Evolutionary conservation across 2,113 vertebrate genomes (phyloP), one percentile per base, ranked within the genome.

Genomic region (Struthidea cinerea): DNA sequence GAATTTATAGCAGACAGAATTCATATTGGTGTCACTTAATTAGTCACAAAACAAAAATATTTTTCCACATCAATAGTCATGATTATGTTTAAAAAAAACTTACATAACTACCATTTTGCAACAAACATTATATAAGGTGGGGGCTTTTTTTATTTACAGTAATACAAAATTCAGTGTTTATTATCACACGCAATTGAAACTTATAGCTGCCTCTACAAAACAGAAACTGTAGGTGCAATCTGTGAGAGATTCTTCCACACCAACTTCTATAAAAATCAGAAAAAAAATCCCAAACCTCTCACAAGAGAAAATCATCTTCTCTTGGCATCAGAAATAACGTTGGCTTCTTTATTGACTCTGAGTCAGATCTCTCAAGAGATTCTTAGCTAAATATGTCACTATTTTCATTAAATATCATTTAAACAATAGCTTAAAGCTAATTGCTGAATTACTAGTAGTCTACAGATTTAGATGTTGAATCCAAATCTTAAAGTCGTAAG

Each of bases 381-480:
- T 89, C 46, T 68, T 76, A 41, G 49, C 32, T 92, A 96, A 90
- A 75, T 86, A 81, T 61, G n/a, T 78, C 83, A 84, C 55, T 90
- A 65, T 93, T 93, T 92, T 84, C 75, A 93, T 89, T 84, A 84
- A 94, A 81, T 82, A 60, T 27, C 4, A 90, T 84, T 96, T 97
- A 90, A 89, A 94, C 64, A 94, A 78, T 88, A 57, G 41, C 26
- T 89, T 87, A 78, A 87, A 63, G 39, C 55, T 96, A 93, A 91
- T 92, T 86, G 57, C 53, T 64, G 47, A 90, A 87, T 87, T 92
- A 92, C 71, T 60, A 76, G 64, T 23, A 90, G 56, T 44, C 71
- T 89, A 60, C 60, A 89, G 42, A 88, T 87, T 87, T 56, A 81
- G 68, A 75, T 68, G 23, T 77, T 80, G 60, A 88, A 42, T 64